Conservation (phyloP, 2,888 invertebrate species). For the Meteorus cinctellus region DNA sequence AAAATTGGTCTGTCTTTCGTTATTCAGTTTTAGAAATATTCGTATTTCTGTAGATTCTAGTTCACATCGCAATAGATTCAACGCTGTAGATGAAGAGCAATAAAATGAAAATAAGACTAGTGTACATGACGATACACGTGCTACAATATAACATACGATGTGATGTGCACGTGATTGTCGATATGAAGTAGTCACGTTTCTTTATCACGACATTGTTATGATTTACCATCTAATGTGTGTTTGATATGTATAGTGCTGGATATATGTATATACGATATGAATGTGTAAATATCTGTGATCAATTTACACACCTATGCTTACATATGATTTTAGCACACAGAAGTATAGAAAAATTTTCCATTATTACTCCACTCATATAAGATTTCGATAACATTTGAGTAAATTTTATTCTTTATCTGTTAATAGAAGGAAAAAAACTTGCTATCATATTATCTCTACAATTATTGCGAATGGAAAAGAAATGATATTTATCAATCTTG, state of each 20-base stretch:
- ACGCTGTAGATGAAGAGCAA: not conserved
- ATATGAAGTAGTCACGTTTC: conserved; percentile 46
- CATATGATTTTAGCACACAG: not conserved
- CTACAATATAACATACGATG: conserved; percentile 49
- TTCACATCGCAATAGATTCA: not conserved
- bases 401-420: too few species aligned
- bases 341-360: conserved; percentile 9
- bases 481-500: too few species aligned
- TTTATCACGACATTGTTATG: conserved; percentile 34
- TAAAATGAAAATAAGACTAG: not conserved
- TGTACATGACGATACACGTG: conserved; percentile 49
- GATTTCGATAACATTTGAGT: not conserved
- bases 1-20: too few species aligned
- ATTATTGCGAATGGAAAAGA: too few species aligned
- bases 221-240: conserved; percentile 8
- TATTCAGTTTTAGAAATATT: too few species aligned
- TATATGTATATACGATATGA: not conserved
- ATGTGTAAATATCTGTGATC: not conserved
- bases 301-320: not conserved
- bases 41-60: not conserved
- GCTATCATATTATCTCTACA: too few species aligned
- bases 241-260: not conserved
- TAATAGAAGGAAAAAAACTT: too few species aligned
- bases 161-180: conserved; percentile 57
- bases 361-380: not conserved